Base-by-base conservation (phyloP, 37 sponge, comb jelly and placozoan species). In the Mnemiopsis leidyi region DNA sequence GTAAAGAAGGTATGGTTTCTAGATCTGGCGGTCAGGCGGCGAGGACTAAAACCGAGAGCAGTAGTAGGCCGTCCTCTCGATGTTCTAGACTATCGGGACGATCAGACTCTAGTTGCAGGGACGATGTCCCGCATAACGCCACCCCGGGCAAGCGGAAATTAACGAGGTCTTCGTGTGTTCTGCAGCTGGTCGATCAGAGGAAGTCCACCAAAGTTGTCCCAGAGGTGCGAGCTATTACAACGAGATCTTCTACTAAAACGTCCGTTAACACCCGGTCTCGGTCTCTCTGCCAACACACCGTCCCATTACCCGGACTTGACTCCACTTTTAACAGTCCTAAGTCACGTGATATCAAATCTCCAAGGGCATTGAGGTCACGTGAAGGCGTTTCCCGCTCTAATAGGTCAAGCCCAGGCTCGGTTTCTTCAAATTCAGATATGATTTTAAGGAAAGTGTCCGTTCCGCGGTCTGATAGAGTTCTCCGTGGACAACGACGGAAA, bases 161-260 rank as follows among this genome's bases (percentile, higher is more conserved):
- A 48, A 48, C 61, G 61, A 5, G 61, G 5, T 48, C 61, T 13
- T 77, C 79, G 1, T 77, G 79, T 32, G 21, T 77, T 9, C 79
- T 77, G 18, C 35, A 77, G 32, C 79, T 77, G 32, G 36, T 77
- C 30, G 79, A 77, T 32, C 33, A 77, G 79, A 77, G 79, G 35
- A 77, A 77, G 33, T 34, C 79, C 33, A 5, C 35, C 9, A 32
- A 9, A 0, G 7, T 18, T 20, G 35, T 32, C 26, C 29, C 73
- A 5, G 28, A 69, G 21, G 73, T 69, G 21, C 73, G 73, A 21
- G 73, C 29, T n/a, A 21, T 69, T 3, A 28, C 73, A 5, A 48
- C 61, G 9, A 5, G 61, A 48, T 48, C 61, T 48, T 18, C 61
- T 13, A 48, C 9, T 48, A 48, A 48, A 48, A 48, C 5, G 13